Base-by-base conservation (phyloP, 2,113 vertebrate genomes). In the Cnemophilus loriae region DNA sequence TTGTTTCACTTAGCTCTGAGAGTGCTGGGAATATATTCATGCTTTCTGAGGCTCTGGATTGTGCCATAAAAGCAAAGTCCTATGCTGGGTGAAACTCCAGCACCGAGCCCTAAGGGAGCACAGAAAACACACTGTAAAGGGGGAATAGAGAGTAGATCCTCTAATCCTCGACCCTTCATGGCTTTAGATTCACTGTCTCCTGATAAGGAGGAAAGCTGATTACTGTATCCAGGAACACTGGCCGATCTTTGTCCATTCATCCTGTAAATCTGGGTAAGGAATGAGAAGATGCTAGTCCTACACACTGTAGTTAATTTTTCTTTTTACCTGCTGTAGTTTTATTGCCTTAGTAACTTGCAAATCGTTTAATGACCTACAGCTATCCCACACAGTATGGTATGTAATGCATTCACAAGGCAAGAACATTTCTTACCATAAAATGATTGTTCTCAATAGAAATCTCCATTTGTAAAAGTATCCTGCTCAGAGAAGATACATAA, bases 381-480 rank as follows among this genome's bases (percentile, higher is more conserved):
- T 89, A 70, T 77, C 67, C 75, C 71, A 81, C 68, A 69, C 76
- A 81, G 30, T 60, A 65, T 81, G 59, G 42, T 74, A 95, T 73
- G 68, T 42, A 74, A 61, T 73, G 68, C 46, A 93, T 76, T 46
- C 59, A 87, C 0, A 2, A 93, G 42, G 32, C 52, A 85, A 59
- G 68, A 86, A 67, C 56, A 90, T 92, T 96, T 90, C 77, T 95
- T 64, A 70, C 50, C 16, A 47, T 89, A 42, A 82, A 94, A 73
- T 87, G 32, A 76, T 85, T 87, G 42, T 27, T 92, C 28, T 64
- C 2, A 3, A 73, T 69, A 87, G 78, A 94, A 96, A 93, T 83
- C 65, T 85, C 42, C 20, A 35, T 78, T 83, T 79, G 69, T 79
- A 82, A 92, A 78, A 92, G 46, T 65, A 82, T 44, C 44, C 69